A percentile compares a stretch with the other conserved stretches of the same genome.
These are phyloP conservation scores for Pluvianellus socialis DNA, from an alignment of 2,113 vertebrate genomes.

Conservation along the genomic window DNA sequence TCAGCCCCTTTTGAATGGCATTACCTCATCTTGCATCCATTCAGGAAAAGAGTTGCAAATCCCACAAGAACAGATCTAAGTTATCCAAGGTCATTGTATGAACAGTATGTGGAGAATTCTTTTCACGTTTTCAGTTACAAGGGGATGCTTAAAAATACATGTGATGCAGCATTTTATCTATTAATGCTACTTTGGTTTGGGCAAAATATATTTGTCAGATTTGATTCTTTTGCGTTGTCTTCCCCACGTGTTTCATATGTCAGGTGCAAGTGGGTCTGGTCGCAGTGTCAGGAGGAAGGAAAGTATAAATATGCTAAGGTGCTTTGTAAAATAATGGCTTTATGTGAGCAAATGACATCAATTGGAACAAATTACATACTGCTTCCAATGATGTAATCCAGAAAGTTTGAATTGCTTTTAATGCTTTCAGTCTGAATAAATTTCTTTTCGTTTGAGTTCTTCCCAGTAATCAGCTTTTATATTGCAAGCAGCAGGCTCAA, in stretches of 20 bases:
- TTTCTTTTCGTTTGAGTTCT: slow-evolving; percentile 17
- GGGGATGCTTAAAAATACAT: not conserved
- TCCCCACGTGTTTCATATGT: not conserved
- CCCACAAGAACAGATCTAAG: slow-evolving; percentile 24
- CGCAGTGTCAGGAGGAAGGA: not conserved
- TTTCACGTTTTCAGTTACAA: not conserved
- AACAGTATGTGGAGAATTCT: slow-evolving; percentile 1
- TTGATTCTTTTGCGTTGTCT: not conserved
- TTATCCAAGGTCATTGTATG: slow-evolving; percentile 38
- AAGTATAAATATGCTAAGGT: slow-evolving; percentile 14
- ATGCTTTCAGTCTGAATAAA: slow-evolving; percentile 16
- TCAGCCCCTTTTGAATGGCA: slow-evolving; percentile 17
- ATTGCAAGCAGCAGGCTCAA: not conserved
- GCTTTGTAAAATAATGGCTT: slow-evolving; percentile 36
- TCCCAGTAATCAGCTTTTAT: not conserved
- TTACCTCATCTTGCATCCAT: slow-evolving; percentile 58
- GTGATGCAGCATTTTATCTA: not conserved
- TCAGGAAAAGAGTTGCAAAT: slow-evolving; percentile 46
- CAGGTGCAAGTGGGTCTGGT: not conserved
- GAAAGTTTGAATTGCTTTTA: slow-evolving; percentile 26
- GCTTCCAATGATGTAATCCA: slow-evolving; percentile 43
- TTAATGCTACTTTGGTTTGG: not conserved
- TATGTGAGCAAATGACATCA: slow-evolving; percentile 42
- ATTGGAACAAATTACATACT: slow-evolving; percentile 44
- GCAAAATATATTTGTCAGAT: not conserved